Percentiles rank a stretch among this genome's conserved stretches.
Evolutionary conservation across 2,797 vertebrate genomes (phyloP).

Genomic region (Ambastaia sidthimunki): DNA sequence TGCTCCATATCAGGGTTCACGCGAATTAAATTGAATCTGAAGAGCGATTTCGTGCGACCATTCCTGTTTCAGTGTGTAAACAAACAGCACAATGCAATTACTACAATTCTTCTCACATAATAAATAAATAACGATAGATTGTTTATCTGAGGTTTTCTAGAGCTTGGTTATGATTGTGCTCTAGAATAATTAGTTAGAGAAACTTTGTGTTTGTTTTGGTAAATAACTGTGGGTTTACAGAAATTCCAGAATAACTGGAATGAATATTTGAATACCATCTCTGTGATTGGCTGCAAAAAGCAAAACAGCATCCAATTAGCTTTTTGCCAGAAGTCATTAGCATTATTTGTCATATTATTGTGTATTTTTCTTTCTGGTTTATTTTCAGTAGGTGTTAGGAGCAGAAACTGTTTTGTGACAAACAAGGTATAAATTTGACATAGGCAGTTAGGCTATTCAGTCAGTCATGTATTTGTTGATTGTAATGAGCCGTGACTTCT

Average conservation of each 20-base stretch:
- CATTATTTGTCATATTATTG: no score
- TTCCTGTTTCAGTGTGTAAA: slow-evolving; percentile 22
- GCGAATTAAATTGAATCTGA: slow-evolving; percentile 17
- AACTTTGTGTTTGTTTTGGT: background rate
- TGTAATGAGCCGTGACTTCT: background rate
- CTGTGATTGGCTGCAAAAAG: background rate
- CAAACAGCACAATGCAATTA: background rate
- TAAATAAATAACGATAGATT: background rate
- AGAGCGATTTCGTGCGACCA: background rate
- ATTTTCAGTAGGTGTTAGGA: no score
- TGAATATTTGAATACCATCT: background rate
- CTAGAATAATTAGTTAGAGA: no score
- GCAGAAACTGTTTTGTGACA: background rate
- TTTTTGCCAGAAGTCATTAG: background rate
- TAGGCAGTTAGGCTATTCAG: background rate
- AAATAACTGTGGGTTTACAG: background rate
- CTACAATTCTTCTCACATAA: background rate
- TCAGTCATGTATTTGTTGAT: slow-evolving; percentile 10
- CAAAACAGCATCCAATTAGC: background rate
- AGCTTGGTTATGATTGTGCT: background rate
- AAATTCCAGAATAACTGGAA: background rate
- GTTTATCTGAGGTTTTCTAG: background rate
- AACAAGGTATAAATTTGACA: slow-evolving; percentile 6
- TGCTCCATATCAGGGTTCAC: slow-evolving; percentile 1
- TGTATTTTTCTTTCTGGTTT: no score